These are phyloP conservation scores for Heterodera schachtii DNA, from an alignment of 1,140 invertebrate species.

Conservation along the genomic window DNA sequence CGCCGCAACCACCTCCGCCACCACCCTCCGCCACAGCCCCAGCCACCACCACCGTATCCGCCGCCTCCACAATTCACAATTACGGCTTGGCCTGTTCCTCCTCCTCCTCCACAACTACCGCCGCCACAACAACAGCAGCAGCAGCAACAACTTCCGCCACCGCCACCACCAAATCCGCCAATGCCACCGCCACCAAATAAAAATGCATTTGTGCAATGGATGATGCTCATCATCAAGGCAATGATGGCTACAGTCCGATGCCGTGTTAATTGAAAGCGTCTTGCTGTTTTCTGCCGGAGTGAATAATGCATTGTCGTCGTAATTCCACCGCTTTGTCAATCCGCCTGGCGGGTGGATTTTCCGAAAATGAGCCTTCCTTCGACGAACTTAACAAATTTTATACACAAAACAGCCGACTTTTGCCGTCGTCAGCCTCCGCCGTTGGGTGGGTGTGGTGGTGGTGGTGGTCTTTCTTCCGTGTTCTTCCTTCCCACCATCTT, in stretches of 20 bases:
- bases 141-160: neutral
- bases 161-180: neutral
- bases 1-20: neutral
- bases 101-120: neutral
- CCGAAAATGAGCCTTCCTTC: constrained; percentile 6
- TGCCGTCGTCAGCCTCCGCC: neutral
- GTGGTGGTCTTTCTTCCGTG: neutral
- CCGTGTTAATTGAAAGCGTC: neutral
- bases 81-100: neutral
- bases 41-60: neutral
- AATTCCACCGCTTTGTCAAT: too few relatives aligned
- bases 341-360: too few relatives aligned
- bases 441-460: too few relatives aligned
- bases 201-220: constrained; percentile 7
- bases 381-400: neutral
- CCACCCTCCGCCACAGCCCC: neutral
- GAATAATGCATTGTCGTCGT: neutral
- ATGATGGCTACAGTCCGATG: neutral
- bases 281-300: neutral
- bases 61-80: neutral
- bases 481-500: too few relatives aligned
- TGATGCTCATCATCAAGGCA: neutral
- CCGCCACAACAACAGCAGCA: neutral
- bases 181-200: constrained; percentile 3
- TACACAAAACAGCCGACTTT: neutral